phyloP scores from a whole-genome alignment of 2,888 invertebrate species.

The Drosophila birchii region DNA sequence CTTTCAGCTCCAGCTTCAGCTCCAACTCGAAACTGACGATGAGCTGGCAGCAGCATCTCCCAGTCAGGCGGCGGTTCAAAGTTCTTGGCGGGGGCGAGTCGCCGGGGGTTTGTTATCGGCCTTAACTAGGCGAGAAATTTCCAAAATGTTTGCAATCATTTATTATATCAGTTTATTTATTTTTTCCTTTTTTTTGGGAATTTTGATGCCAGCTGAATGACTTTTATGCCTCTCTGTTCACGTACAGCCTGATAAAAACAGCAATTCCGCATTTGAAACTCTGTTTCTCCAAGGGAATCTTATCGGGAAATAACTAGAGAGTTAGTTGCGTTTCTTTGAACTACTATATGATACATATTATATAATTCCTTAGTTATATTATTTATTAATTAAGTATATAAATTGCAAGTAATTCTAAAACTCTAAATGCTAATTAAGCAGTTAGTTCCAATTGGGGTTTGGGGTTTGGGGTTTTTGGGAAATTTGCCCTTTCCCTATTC shows the following conservation, averaged over 20 bases:
- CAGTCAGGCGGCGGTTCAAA: conserved; percentile 47
- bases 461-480: neutral
- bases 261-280: neutral
- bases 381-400: neutral
- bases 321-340: neutral
- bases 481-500: neutral
- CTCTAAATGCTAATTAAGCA: neutral
- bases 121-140: neutral
- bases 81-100: conserved; percentile 33
- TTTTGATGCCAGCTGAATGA: neutral
- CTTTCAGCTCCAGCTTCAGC: conserved; percentile 26
- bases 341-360: neutral
- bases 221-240: neutral
- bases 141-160: conserved; percentile 9
- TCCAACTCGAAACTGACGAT: conserved; percentile 17
- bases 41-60: conserved; percentile 57
- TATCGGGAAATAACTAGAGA: neutral
- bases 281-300: neutral
- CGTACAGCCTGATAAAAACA: conserved; percentile 15
- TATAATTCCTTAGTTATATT: neutral
- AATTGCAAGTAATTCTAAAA: neutral
- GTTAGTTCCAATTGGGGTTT: neutral
- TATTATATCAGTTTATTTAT: neutral
- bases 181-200: conserved; percentile 8
- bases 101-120: conserved; percentile 1